Evolutionary conservation across 2,888 invertebrate genomes (phyloP).

Genomic region (Salticus scenicus): DNA sequence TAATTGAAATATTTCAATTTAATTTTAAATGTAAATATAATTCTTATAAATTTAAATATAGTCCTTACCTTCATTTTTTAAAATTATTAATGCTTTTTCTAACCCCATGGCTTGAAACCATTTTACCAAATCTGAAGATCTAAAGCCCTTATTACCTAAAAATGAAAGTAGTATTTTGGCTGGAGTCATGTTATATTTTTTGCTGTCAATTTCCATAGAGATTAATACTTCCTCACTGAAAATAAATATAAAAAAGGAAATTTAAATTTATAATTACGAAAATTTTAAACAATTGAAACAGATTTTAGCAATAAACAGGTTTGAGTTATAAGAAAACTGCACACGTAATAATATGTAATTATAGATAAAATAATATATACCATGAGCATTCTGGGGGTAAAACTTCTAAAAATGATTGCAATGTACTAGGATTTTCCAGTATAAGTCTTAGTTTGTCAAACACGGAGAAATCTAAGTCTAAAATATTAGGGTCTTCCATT

Average conservation of each 20-base stretch:
- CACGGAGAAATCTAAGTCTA: slow-evolving; percentile 23
- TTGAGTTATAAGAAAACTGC: background rate
- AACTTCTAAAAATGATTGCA: slow-evolving; percentile 21
- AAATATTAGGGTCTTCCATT: slow-evolving; percentile 27
- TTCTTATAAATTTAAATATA: background rate
- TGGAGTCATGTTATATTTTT: slow-evolving; percentile 13
- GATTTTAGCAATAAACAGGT: background rate
- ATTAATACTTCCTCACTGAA: background rate
- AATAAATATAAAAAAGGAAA: background rate
- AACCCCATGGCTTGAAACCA: slow-evolving; percentile 39
- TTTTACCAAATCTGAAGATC: slow-evolving; percentile 19
- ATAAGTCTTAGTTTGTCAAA: background rate
- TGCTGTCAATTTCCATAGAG: background rate
- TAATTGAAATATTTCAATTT: background rate
- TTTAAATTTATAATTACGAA: background rate
- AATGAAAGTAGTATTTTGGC: slow-evolving; percentile 20
- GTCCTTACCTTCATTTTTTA: slow-evolving; percentile 33
- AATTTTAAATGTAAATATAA: background rate
- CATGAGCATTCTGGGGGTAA: slow-evolving; percentile 19
- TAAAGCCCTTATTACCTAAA: slow-evolving; percentile 21
- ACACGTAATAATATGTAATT: background rate
- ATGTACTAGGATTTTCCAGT: background rate
- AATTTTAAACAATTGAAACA: background rate
- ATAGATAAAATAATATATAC: slow-evolving; percentile 7
- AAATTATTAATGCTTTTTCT: slow-evolving; percentile 28